Conservation (phyloP, 2,113 vertebrate species). For the Actenoides lindsayi region DNA sequence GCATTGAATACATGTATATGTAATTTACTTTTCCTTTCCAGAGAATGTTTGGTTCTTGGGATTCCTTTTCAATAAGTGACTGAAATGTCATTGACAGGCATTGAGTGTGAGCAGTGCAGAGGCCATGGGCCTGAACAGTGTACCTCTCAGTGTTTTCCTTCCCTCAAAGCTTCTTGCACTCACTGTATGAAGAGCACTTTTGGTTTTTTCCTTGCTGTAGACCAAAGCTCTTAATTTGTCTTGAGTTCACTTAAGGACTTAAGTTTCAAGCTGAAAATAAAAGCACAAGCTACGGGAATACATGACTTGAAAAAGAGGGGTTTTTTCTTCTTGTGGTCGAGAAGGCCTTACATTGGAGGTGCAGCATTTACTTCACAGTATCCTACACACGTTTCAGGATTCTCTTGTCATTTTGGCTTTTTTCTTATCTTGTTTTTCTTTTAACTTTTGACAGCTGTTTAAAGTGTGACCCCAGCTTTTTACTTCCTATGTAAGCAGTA, state of each 20-base stretch:
- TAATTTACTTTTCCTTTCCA: not conserved
- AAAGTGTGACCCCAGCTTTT: not conserved
- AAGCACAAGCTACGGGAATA: not conserved
- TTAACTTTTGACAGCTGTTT: not conserved
- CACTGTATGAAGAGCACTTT: not conserved
- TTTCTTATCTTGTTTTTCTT: not conserved
- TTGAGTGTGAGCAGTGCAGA: not conserved
- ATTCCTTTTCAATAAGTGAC: not conserved
- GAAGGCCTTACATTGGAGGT: not conserved
- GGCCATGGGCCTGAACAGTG: too few species aligned
- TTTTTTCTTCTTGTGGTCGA: not conserved
- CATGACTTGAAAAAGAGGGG: not conserved
- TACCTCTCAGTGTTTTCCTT: not conserved
- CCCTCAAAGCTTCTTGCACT: not conserved
- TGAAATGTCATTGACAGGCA: not conserved
- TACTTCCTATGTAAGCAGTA: not conserved
- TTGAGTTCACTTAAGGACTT: not conserved
- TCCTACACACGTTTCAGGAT: not conserved
- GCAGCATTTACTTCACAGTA: not conserved
- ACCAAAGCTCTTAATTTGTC: not conserved
- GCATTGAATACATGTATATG: not conserved
- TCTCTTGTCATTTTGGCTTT: not conserved
- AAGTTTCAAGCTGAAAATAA: not conserved
- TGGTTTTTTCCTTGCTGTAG: not conserved
- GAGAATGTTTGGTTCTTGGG: not conserved